Evolutionary conservation across 2,888 invertebrate genomes (phyloP).

Genomic region (Seladonia tumulorum): DNA sequence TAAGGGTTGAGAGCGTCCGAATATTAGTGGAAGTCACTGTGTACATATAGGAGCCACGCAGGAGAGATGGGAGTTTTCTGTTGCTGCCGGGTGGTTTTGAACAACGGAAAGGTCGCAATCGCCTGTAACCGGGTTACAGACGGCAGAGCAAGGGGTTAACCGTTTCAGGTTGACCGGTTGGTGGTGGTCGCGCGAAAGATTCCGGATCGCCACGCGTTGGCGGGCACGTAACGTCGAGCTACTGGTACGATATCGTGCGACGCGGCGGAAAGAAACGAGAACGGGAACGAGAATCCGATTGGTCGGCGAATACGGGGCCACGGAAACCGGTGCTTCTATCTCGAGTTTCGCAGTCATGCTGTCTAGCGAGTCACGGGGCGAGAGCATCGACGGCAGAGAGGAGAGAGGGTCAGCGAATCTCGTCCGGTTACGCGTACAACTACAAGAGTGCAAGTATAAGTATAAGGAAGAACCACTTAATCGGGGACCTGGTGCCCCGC

Average conservation of each 20-base stretch:
- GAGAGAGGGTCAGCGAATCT: slow-evolving; percentile 49
- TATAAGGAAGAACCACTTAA: slow-evolving; percentile 77
- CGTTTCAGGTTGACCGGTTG: background rate
- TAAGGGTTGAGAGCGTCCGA: too few species aligned
- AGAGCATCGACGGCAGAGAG: slow-evolving; percentile 31
- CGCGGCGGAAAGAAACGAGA: background rate
- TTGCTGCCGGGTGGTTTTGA: background rate
- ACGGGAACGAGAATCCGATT: background rate
- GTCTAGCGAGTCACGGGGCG: slow-evolving; percentile 69
- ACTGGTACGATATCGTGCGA: background rate
- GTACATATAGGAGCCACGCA: too few species aligned
- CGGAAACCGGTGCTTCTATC: slow-evolving; percentile 63
- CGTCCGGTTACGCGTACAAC: slow-evolving; percentile 66
- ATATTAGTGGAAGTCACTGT: too few species aligned
- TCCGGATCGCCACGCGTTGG: background rate
- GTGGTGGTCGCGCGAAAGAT: background rate
- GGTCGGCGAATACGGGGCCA: background rate
- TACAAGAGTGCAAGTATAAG: slow-evolving; percentile 18
- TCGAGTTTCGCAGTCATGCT: slow-evolving; percentile 76
- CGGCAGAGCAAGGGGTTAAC: background rate
- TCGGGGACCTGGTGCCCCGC: slow-evolving; percentile 78
- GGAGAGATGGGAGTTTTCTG: too few species aligned
- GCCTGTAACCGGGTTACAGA: background rate
- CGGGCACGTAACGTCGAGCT: background rate
- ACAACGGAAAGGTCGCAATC: background rate